Percentiles rank a stretch among this genome's conserved stretches.
Conservation (phyloP, 2,113 vertebrate species). For the Salvator merianae region DNA sequence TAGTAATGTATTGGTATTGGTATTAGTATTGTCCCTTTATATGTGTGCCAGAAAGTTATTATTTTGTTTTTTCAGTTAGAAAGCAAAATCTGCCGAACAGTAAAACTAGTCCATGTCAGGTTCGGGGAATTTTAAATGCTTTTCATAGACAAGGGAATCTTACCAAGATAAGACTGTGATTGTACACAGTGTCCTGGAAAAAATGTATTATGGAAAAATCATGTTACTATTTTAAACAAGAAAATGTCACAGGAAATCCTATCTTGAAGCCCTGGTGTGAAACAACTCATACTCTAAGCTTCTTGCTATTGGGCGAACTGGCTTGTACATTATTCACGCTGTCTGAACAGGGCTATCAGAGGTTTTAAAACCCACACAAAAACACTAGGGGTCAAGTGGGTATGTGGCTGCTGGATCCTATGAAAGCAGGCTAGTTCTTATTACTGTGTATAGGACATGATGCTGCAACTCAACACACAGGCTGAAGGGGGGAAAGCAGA, state of each 20-base stretch:
- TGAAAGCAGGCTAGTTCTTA: background rate
- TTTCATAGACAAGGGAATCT: background rate
- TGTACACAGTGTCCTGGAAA: background rate
- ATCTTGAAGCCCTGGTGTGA: background rate
- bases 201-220: background rate
- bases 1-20: too few species aligned
- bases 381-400: background rate
- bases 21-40: too few species aligned
- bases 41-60: background rate
- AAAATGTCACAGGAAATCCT: background rate
- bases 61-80: background rate
- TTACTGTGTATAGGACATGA: background rate
- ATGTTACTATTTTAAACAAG: background rate
- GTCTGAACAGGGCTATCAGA: background rate
- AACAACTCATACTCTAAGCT: accelerated
- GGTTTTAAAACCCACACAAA: conserved; percentile 13
- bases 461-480: conserved; percentile 18
- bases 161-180: background rate
- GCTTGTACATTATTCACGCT: background rate
- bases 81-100: background rate
- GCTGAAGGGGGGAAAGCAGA: background rate
- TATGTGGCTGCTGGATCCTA: background rate
- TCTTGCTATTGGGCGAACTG: accelerated
- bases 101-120: background rate
- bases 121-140: background rate